Evolutionary conservation across 2,888 invertebrate genomes (phyloP).

Genomic region (Exephanes ischioxanthus): DNA sequence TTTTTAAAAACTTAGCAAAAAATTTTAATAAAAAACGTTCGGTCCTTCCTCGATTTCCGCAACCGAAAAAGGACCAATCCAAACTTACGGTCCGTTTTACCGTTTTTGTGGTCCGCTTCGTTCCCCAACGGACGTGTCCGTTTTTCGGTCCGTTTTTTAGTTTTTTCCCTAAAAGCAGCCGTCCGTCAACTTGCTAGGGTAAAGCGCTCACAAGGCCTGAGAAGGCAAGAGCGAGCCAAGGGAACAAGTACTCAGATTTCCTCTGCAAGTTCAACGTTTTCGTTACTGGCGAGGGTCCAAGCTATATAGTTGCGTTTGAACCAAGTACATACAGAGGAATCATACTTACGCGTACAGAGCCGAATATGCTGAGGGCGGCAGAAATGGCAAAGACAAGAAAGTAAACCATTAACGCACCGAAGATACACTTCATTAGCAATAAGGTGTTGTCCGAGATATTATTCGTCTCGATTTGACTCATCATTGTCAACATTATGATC

Average conservation of each 20-base stretch:
- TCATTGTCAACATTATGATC: neutral
- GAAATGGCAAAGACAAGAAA: slow-evolving; percentile 7
- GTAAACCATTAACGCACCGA: slow-evolving; percentile 24
- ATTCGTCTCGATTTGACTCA: neutral
- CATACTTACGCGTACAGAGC: slow-evolving; percentile 41
- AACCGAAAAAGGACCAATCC: too few species aligned
- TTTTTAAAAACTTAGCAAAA: too few species aligned
- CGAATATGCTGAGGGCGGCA: slow-evolving; percentile 37
- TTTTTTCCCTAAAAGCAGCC: too few species aligned
- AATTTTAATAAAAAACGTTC: too few species aligned
- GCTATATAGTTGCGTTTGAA: neutral
- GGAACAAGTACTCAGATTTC: slow-evolving; percentile 30
- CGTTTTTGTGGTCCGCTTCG: too few species aligned
- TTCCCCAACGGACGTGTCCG: too few species aligned
- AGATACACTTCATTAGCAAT: neutral
- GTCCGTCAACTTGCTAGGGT: too few species aligned
- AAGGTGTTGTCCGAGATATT: neutral
- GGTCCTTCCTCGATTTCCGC: too few species aligned
- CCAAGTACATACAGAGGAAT: neutral
- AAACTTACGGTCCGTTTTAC: too few species aligned
- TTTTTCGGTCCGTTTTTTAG: too few species aligned
- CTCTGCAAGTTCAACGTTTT: slow-evolving; percentile 39
- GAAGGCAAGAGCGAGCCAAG: slow-evolving; percentile 43
- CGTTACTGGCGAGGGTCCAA: neutral
- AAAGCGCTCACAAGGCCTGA: neutral